These are phyloP conservation scores for Zalophus californianus DNA, from an alignment of 2,797 vertebrate species.

Conservation along the genomic window DNA sequence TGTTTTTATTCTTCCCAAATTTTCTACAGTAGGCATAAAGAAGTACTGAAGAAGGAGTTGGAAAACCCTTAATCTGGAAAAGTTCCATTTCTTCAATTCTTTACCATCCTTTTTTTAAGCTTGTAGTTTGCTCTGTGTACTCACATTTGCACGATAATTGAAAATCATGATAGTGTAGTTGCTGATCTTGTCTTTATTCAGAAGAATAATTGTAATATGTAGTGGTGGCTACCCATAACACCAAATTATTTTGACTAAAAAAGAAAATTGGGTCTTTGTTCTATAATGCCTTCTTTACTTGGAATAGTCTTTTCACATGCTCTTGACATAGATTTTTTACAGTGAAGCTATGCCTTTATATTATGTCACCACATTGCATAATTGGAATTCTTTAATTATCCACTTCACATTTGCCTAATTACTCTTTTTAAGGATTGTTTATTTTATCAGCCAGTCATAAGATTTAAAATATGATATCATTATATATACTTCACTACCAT, in stretches of 20 bases:
- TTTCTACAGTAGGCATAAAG: not conserved
- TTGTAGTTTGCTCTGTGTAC: not conserved
- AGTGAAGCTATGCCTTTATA: not conserved
- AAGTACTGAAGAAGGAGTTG: not conserved
- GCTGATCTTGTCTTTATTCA: not conserved
- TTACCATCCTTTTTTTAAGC: not conserved
- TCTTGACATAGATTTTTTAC: not conserved
- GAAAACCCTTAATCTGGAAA: not conserved
- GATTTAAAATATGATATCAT: not conserved
- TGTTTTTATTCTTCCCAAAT: not conserved
- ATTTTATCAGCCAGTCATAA: not conserved
- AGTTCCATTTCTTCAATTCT: not conserved
- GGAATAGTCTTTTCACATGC: not conserved
- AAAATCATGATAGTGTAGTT: not conserved
- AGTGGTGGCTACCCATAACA: not conserved
- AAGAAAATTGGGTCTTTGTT: not conserved
- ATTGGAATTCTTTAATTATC: slow-evolving; percentile 37
- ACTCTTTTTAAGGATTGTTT: slow-evolving; percentile 14
- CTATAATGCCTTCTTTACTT: not conserved
- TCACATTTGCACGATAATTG: not conserved
- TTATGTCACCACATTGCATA: slow-evolving; percentile 15
- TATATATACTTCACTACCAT: not conserved
- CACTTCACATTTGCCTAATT: slow-evolving; percentile 51
- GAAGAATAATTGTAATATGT: not conserved
- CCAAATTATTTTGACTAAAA: not conserved